These are phyloP conservation scores for Lagopus leucura DNA, from an alignment of 2,113 vertebrate species.

Conservation along the genomic window DNA sequence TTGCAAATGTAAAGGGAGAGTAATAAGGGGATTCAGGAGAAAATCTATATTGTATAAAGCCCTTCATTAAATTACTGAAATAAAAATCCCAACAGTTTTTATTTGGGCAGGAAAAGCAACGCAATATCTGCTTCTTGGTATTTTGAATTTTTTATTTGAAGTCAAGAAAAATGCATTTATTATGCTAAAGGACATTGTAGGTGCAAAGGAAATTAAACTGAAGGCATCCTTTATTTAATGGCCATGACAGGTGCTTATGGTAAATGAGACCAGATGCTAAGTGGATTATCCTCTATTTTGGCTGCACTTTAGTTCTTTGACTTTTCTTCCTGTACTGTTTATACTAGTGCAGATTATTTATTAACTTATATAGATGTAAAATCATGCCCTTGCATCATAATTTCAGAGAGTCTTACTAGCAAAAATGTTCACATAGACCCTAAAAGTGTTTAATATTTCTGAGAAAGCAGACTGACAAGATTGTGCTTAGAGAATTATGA, in stretches of 20 bases:
- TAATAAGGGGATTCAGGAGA: background rate
- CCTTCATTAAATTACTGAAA: background rate
- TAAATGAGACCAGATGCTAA: background rate
- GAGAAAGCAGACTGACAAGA: background rate
- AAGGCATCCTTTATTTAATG: background rate
- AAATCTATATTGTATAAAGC: background rate
- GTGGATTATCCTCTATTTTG: background rate
- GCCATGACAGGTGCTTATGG: background rate
- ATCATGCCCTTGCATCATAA: background rate
- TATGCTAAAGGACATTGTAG: background rate
- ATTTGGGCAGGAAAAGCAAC: background rate
- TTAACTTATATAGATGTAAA: background rate
- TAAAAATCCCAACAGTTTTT: background rate
- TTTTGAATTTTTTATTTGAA: background rate
- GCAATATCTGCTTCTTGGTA: background rate
- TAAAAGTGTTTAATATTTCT: background rate
- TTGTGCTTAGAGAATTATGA: background rate
- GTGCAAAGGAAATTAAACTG: background rate
- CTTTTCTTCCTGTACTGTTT: background rate
- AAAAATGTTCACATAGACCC: background rate
- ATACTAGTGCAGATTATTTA: background rate
- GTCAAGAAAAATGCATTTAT: background rate
- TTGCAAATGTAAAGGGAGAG: background rate
- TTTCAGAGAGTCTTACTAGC: background rate
- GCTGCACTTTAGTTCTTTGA: background rate